Base-by-base conservation (phyloP, 2,888 invertebrate species). In the Dasypogon diadema region DNA sequence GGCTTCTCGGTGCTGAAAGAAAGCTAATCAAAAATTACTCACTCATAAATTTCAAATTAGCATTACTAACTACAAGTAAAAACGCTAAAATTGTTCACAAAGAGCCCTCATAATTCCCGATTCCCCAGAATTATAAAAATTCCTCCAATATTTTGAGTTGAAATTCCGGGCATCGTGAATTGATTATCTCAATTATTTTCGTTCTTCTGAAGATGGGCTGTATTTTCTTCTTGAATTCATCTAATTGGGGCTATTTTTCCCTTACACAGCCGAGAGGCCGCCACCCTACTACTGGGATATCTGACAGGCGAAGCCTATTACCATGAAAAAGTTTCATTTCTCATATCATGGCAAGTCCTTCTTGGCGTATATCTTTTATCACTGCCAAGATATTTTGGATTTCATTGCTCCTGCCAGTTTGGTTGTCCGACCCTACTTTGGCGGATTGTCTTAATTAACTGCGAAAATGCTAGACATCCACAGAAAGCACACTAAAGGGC, bases 181-280 rank as follows among this genome's bases (percentile, higher is more conserved):
- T 65, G 65, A 65, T 65, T 65, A 65, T 26, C 48, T 65, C 65
- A 65, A 65, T 65, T 65, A 65, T 24, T 65, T 65, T 48, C 46
- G 46, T 65, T 48, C 46, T 65, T 21, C 46, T 46, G 46, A 65
- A 42, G n/a, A 65, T 46, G 46, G 46, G 46, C 48, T 46, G 65
- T 46, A 65, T 65, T 65, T 65, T 65, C 65, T 65, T 24, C 65
- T 22, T 46, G 65, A 65, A 65, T 65, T 65, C 65, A 42, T 65
- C 65, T 65, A 65, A 65, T 65, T 65, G 65, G 34, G 46, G 42
- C 46, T 46, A 65, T 65, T 65, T 65, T 65, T 65, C 65, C 65
- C 46, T 48, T 48, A 16, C n/a, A 48, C 3, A 48, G 12, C n/a
- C n/a, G 30, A 30, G 3, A 16, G 16, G 48, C 51, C 16, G 6